phyloP scores from a whole-genome alignment of 1,140 invertebrate genomes.

The Diabrotica virgifera region DNA sequence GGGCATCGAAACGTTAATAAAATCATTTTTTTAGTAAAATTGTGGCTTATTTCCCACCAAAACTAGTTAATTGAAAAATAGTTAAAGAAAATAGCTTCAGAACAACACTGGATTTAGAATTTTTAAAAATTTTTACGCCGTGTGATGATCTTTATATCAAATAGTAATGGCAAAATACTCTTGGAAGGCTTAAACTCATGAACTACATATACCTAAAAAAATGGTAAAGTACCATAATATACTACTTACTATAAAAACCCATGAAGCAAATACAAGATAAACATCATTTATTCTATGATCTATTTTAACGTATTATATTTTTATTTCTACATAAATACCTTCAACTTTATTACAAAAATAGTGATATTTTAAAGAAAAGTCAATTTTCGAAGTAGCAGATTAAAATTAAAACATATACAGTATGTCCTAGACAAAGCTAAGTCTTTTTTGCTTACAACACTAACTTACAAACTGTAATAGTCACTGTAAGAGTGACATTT shows the following conservation, averaged over 20 bases:
- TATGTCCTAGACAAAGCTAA: neutral
- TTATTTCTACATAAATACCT: neutral
- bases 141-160: too few relatives aligned
- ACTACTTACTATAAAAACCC: neutral
- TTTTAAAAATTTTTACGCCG: too few relatives aligned
- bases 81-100: too few relatives aligned
- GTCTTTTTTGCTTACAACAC: too few relatives aligned
- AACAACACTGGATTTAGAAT: too few relatives aligned
- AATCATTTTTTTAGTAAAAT: too few relatives aligned
- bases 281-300: neutral
- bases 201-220: constrained; percentile 6
- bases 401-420: constrained; percentile 3
- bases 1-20: too few relatives aligned
- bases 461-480: too few relatives aligned
- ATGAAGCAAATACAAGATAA: constrained; percentile 4
- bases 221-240: neutral
- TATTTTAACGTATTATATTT: constrained; percentile 1
- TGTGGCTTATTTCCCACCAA: too few relatives aligned
- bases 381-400: constrained; percentile 4
- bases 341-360: constrained; percentile 9
- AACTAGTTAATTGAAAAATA: too few relatives aligned
- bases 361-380: constrained; percentile 7
- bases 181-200: neutral
- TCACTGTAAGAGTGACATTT: too few relatives aligned
- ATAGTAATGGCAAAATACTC: too few relatives aligned